Percentiles rank a stretch among this genome's conserved stretches.
Conservation (phyloP, 2,888 invertebrate species). For the Oscheius sp. region DNA sequence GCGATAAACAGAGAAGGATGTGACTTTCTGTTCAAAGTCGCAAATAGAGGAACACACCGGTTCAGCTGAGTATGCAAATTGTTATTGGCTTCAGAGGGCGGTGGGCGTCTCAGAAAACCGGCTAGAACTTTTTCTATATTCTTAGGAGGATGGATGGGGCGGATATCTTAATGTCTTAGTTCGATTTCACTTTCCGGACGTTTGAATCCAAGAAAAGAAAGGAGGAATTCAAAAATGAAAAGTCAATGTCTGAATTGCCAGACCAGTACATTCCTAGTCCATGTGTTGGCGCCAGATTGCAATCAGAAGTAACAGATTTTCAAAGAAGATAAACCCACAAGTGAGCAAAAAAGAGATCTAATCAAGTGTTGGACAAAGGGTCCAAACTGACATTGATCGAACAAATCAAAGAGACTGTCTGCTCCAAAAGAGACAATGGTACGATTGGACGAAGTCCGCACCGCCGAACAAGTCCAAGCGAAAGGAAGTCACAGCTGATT, state of each 20-base stretch:
- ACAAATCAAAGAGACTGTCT: neutral
- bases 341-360: constrained; percentile 24
- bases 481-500: constrained; percentile 12
- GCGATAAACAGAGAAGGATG: neutral
- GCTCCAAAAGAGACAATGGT: neutral
- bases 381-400: neutral
- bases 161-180: neutral
- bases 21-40: neutral
- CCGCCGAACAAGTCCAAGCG: constrained; percentile 13
- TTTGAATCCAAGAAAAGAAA: neutral
- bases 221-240: neutral
- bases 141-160: neutral
- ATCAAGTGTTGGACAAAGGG: constrained; percentile 6
- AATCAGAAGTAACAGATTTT: constrained; percentile 17
- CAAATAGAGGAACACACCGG: constrained; percentile 7
- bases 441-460: too few species aligned
- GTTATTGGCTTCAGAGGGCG: constrained; percentile 7
- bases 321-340: constrained; percentile 11
- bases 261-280: neutral
- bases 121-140: neutral
- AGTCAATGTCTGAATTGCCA: neutral
- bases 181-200: neutral
- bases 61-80: constrained; percentile 18
- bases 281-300: constrained; percentile 17
- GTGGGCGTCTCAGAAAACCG: neutral